Conservation (phyloP, 2,797 vertebrate genomes). For the Hirundo rustica region DNA sequence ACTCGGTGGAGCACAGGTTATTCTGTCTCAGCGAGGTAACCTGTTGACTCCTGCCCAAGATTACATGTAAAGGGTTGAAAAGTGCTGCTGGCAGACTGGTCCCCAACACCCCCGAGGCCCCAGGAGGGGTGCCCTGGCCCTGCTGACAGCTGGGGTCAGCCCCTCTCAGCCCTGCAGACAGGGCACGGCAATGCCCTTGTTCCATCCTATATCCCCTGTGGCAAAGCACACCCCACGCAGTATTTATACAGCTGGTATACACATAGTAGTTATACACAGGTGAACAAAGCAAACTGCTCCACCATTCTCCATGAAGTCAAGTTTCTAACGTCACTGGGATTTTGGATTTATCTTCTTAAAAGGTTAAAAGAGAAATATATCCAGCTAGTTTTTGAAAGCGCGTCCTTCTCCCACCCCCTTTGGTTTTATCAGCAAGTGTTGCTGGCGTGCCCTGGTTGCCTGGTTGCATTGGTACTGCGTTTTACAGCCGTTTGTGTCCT, state of each 20-base stretch:
- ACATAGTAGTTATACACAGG: neutral
- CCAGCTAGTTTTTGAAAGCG: neutral
- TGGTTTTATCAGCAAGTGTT: neutral
- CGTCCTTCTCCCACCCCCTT: neutral
- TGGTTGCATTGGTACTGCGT: neutral
- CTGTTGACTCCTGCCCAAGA: neutral
- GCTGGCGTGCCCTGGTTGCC: neutral
- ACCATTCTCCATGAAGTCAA: neutral
- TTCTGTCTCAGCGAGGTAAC: neutral
- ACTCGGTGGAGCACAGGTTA: neutral
- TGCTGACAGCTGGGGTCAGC: neutral
- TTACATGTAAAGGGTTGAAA: neutral
- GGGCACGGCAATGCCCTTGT: neutral
- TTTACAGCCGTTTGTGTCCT: neutral
- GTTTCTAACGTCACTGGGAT: neutral
- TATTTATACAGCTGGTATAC: conserved; percentile 1
- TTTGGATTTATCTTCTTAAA: neutral
- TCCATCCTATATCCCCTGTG: neutral
- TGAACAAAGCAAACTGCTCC: neutral
- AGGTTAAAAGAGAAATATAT: neutral
- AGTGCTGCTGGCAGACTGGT: neutral
- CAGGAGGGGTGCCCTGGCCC: neutral
- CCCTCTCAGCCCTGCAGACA: neutral
- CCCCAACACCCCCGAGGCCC: neutral
- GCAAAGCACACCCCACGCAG: neutral